Conservation (phyloP, 2,797 vertebrate species). For the Myioborus miniatus region DNA sequence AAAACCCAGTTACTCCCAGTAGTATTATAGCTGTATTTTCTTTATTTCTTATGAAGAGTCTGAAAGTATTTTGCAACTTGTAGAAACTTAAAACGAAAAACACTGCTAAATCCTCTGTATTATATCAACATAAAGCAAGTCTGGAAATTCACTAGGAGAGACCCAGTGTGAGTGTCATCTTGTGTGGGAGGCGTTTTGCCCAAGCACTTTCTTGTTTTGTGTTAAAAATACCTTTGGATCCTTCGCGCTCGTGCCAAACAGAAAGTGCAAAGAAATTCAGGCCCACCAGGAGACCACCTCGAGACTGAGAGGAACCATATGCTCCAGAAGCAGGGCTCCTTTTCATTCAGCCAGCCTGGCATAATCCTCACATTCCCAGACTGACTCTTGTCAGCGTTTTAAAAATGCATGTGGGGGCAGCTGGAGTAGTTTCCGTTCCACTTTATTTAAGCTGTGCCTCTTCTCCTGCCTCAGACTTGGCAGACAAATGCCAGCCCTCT, state of each 20-base stretch:
- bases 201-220: not conserved
- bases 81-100: not conserved
- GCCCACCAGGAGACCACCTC: conserved; percentile 32
- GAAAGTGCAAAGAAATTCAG: conserved; percentile 34
- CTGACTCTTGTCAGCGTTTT: conserved; percentile 50
- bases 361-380: conserved; percentile 56
- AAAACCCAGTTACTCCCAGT: not conserved
- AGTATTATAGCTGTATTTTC: not conserved
- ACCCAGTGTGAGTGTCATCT: not conserved
- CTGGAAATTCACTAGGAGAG: not conserved
- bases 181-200: not conserved
- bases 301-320: conserved; percentile 50
- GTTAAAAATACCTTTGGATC: conserved; percentile 18
- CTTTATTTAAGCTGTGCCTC: conserved; percentile 44
- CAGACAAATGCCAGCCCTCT: conserved; percentile 44
- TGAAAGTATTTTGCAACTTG: not conserved
- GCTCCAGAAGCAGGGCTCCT: conserved; percentile 35
- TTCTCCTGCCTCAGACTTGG: conserved; percentile 22
- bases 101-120: not conserved
- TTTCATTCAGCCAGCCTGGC: conserved; percentile 35
- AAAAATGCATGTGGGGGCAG: conserved; percentile 34
- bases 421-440: conserved; percentile 54
- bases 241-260: not conserved
- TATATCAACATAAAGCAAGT: not conserved
- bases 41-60: not conserved